Base-by-base conservation (phyloP, 1,140 invertebrate species). In the Heliconius hewitsoni region DNA sequence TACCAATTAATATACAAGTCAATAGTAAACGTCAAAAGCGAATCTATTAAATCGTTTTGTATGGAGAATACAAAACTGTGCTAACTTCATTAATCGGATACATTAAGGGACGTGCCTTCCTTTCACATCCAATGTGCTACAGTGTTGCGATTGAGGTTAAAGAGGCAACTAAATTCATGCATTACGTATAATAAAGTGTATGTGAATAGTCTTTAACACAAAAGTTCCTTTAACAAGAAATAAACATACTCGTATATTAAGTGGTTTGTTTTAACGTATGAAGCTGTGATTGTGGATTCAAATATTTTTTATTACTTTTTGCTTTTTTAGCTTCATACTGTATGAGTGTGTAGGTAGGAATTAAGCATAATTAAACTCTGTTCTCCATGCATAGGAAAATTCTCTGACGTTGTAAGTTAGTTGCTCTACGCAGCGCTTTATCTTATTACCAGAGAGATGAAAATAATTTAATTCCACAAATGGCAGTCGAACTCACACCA, bases 91-190 rank as follows among this genome's bases (percentile, higher is more conserved):
- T 66, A 66, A 66, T 66, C n/a, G 60, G 60, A 66, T 66, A 66
- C 60, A 66, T 66, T 66, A 66, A 11, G 27, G 50, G 27, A 52
- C 46, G 50, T 23, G 37, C 34, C 74, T 70, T 66, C 37, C 55
- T n/a, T 70, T 37, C 50, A 66, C 34, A 70, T 76, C 13, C 50
- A 37, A 66, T 39, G 11, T 57, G 18, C 16, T 13, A 37, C 34
- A 46, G 13, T 46, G 39, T 76, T 23, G 74, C 74, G 23, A 76
- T 76, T 66, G 55, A 76, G 74, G 74, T 76, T 76, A 76, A 42
- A 66, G 39, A 60, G 37, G 23, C 34, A 39, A 42, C 57, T 60
- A 66, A 30, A 66, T 66, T 27, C 60, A 66, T 30, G 60, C 27
- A 30, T 66, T 66, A 30, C 23, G 27, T 30, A 16, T 66, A 30